phyloP scores from a whole-genome alignment of 2,113 vertebrate species.

The Caranx melampygus region DNA sequence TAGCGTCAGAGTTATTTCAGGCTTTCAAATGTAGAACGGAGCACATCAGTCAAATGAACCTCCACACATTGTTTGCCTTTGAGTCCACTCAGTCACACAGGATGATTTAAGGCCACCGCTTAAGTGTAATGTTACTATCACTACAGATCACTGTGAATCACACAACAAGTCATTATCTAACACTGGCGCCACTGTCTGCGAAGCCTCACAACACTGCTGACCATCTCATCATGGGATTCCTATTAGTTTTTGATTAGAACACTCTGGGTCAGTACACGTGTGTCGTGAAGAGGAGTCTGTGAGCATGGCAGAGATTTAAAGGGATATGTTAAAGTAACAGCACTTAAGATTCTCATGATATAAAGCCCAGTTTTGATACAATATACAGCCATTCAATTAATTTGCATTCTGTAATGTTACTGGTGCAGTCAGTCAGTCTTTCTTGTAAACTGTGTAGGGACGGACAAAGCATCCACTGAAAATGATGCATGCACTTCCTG shows the following conservation, averaged over 20 bases:
- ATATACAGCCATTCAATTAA: background rate
- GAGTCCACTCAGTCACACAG: slow-evolving; percentile 48
- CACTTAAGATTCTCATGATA: background rate
- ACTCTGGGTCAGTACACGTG: slow-evolving; percentile 19
- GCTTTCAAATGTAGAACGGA: slow-evolving; percentile 22
- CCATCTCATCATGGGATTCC: slow-evolving; percentile 69
- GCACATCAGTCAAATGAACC: slow-evolving; percentile 47
- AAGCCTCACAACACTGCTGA: slow-evolving; percentile 58
- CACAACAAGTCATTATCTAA: slow-evolving; percentile 61
- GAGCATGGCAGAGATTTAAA: slow-evolving; percentile 10
- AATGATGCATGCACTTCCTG: background rate
- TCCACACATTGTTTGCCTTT: slow-evolving; percentile 33
- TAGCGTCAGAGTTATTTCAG: slow-evolving; percentile 35
- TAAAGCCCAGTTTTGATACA: background rate
- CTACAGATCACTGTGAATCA: slow-evolving; percentile 63
- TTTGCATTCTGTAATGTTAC: background rate
- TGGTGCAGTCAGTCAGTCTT: background rate
- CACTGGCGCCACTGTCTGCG: slow-evolving; percentile 65
- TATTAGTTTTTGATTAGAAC: slow-evolving; percentile 66
- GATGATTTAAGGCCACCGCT: slow-evolving; percentile 55
- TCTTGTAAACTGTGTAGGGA: background rate
- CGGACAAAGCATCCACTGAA: background rate
- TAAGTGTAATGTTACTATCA: slow-evolving; percentile 55
- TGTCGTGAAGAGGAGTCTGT: background rate
- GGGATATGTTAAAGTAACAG: background rate